Conservation (phyloP, 2,113 vertebrate genomes). For the Piprites chloris region DNA sequence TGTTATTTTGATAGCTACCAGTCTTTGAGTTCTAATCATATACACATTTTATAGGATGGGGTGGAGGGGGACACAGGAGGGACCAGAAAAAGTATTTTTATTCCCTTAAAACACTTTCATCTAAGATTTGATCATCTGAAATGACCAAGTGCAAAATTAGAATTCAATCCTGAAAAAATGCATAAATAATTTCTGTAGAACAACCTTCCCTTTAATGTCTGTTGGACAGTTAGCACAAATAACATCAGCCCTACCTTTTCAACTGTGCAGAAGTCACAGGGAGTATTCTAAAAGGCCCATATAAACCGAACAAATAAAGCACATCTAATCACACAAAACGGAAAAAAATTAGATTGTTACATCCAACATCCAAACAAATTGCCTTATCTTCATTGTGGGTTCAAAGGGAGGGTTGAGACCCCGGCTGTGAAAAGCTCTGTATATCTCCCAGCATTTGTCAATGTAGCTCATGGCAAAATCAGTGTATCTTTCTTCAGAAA, state of each 20-base stretch:
- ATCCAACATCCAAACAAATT: constrained; percentile 87
- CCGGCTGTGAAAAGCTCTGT: constrained; percentile 55
- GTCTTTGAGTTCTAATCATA: not conserved
- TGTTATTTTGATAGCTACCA: not conserved
- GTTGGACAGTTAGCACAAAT: not conserved
- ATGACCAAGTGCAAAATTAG: not conserved
- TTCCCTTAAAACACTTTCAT: not conserved
- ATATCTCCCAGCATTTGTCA: constrained; percentile 82
- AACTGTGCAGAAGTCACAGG: not conserved
- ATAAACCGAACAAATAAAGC: not conserved
- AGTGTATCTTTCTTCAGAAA: constrained; percentile 54
- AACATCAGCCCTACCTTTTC: not conserved
- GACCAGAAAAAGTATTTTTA: not conserved
- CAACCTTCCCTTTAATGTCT: not conserved
- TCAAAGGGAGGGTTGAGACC: constrained; percentile 23
- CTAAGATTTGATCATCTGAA: not conserved
- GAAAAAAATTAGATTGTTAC: constrained; percentile 53
- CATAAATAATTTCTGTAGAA: not conserved
- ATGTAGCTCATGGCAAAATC: constrained; percentile 64
- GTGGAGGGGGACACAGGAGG: not conserved
- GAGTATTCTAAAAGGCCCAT: not conserved
- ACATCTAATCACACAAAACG: not conserved
- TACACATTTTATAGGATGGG: not conserved
- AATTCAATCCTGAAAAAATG: not conserved
- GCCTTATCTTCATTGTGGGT: constrained; percentile 77